Evolutionary conservation across 1,140 invertebrate species (phyloP).

Genomic region (Bombyx mandarina): DNA sequence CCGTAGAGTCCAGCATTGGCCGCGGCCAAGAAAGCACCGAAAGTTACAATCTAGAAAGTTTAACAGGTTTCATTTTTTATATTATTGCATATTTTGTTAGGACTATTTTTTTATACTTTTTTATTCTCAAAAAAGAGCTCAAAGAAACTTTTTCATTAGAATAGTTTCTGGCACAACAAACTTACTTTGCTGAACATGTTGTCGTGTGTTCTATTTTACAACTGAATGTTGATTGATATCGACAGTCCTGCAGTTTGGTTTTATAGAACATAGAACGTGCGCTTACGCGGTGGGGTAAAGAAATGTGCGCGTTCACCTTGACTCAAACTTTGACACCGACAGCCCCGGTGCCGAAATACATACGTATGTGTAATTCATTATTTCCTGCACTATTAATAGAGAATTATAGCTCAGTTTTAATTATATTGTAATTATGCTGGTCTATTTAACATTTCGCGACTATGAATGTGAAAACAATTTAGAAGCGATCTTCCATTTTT

Average conservation of each 20-base stretch:
- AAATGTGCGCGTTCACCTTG: slow-evolving; percentile 46
- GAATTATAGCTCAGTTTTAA: not conserved
- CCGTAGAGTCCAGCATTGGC: slow-evolving; percentile 33
- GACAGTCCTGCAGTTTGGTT: slow-evolving; percentile 40
- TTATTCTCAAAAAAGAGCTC: not conserved
- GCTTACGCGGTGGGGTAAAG: slow-evolving; percentile 32
- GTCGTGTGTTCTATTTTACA: slow-evolving; percentile 24
- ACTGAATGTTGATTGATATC: slow-evolving; percentile 47
- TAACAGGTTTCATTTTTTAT: not conserved
- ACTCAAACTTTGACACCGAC: slow-evolving; percentile 39
- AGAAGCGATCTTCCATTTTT: not conserved
- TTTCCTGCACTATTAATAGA: not conserved
- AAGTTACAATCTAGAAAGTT: slow-evolving; percentile 29
- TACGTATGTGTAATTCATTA: slow-evolving; percentile 5
- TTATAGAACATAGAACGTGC: slow-evolving; percentile 37
- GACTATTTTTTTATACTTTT: not conserved
- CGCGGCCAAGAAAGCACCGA: slow-evolving; percentile 34
- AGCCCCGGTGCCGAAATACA: slow-evolving; percentile 4
- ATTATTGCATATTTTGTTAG: not conserved
- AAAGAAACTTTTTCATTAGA: not conserved
- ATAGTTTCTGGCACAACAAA: slow-evolving; percentile 6
- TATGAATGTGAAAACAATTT: not conserved
- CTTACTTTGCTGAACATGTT: slow-evolving; percentile 62
- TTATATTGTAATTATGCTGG: not conserved
- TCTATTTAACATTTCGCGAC: not conserved